phyloP scores from a whole-genome alignment of 2,888 invertebrate species.

The Aphelenchoides bicaudatus region DNA sequence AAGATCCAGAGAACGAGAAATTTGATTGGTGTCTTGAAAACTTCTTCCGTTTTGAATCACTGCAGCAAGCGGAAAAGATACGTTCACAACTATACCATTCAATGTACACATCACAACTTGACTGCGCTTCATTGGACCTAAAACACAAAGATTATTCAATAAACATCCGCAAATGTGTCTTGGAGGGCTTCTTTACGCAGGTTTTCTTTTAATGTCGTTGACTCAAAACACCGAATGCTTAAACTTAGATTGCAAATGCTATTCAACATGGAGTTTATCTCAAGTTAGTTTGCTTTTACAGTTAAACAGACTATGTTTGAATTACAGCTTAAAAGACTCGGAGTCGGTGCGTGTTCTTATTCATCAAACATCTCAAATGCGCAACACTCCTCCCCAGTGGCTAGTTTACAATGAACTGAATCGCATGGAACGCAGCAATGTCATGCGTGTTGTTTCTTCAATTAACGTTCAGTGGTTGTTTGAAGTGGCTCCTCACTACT shows the following conservation, averaged over 20 bases:
- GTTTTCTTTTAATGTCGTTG: slow-evolving; percentile 63
- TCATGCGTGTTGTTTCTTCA: slow-evolving; percentile 80
- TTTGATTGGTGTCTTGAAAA: slow-evolving; percentile 98
- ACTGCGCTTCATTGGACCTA: slow-evolving; percentile 67
- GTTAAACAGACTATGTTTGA: too few species aligned
- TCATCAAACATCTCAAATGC: too few species aligned
- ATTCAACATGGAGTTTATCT: too few species aligned
- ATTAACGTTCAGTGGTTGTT: slow-evolving; percentile 95
- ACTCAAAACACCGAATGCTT: too few species aligned
- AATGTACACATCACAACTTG: slow-evolving; percentile 94
- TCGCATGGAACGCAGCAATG: slow-evolving; percentile 96
- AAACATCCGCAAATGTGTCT: slow-evolving; percentile 3
- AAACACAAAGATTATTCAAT: background rate
- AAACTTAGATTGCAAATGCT: too few species aligned
- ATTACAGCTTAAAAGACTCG: too few species aligned
- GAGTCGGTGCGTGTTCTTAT: too few species aligned
- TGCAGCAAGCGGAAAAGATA: slow-evolving; percentile 71
- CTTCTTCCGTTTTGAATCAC: slow-evolving; percentile 90
- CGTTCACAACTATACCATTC: slow-evolving; percentile 84
- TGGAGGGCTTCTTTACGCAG: slow-evolving; percentile 11
- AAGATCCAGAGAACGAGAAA: background rate
- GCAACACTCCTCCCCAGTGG: slow-evolving; percentile 93
- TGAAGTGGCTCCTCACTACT: slow-evolving; percentile 98
- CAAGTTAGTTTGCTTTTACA: too few species aligned
- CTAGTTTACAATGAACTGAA: slow-evolving; percentile 93